Percentiles rank a stretch among this genome's conserved stretches.
These are phyloP conservation scores for Maniola jurtina DNA, from an alignment of 1,140 invertebrate species.

Conservation along the genomic window DNA sequence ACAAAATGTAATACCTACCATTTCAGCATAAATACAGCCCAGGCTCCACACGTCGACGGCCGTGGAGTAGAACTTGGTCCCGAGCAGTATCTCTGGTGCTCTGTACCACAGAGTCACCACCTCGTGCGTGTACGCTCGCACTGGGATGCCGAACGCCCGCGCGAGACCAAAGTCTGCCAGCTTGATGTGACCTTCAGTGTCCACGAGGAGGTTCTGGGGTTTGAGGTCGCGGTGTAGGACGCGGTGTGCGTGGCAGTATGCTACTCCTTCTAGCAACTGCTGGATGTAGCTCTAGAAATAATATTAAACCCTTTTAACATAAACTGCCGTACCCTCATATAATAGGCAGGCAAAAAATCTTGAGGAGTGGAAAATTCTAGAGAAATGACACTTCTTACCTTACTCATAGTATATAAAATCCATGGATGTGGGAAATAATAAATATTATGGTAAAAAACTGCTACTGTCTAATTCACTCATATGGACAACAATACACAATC, in stretches of 20 bases:
- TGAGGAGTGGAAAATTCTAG: too few species aligned
- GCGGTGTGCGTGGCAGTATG: conserved; percentile 94
- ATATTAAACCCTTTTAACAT: neutral
- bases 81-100: conserved; percentile 96
- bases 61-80: conserved; percentile 93
- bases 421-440: too few species aligned
- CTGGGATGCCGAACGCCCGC: conserved; percentile 89
- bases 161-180: conserved; percentile 95
- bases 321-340: neutral
- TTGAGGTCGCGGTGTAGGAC: conserved; percentile 95
- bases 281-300: conserved; percentile 88
- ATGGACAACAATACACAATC: too few species aligned
- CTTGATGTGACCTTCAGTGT: conserved; percentile 89
- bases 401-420: too few species aligned
- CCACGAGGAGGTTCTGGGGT: conserved; percentile 94
- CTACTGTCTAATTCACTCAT: too few species aligned
- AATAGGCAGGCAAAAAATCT: neutral
- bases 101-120: conserved; percentile 98
- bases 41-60: conserved; percentile 97
- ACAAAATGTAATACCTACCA: conserved; percentile 80
- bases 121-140: conserved; percentile 94
- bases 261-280: conserved; percentile 93
- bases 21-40: conserved; percentile 96
- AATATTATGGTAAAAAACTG: too few species aligned
- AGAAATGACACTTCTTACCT: too few species aligned